Base-by-base conservation (phyloP, 2,797 vertebrate genomes). In the Cirrhinus molitorella region DNA sequence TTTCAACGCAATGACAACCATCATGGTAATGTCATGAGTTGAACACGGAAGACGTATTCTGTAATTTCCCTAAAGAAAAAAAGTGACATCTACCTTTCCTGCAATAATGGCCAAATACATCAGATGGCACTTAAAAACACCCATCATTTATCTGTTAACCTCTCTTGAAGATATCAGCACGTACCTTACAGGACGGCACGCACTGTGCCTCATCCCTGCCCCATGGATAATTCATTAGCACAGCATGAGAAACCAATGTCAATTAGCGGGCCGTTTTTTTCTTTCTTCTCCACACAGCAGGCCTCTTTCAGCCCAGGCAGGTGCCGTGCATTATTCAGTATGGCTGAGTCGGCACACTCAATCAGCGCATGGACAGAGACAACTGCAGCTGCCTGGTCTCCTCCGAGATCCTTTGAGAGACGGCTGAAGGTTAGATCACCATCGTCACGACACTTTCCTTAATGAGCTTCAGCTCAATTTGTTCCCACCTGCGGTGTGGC, bases 221-320 rank as follows among this genome's bases (percentile, higher is more conserved):
- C 85, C 81, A 90, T 94, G 85, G 90, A 93, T 94, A 89, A 92
- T 93, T 93, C 80, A 94, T 93, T 93, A 80, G 89, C 91, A 73
- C 93, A 90, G 91, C 89, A 88, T 93, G 91, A 91, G 91, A 92
- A 94, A 90, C 83, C 87, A 91, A 91, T 92, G 91, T 92, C 92
- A 94, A 93, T 94, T 93, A 93, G 91, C 85, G 84, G 88, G 85
- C 78, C 89, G 87, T 85, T 85, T 91, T 91, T 90, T 90, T 89
- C 85, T 85, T 89, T 87, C 84, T 88, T 89, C 83, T 80, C 89
- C 73, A 88, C 91, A 80, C 91, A 92, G 89, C 85, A 4, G 85
- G 88, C 80, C 72, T 85, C 59, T 73, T 79, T 84, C 86, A 4
- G 28, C 74, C 76, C 72, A 73, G 87, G 85, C 80, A 86, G 79